Evolutionary conservation across 2,888 invertebrate genomes (phyloP), one percentile per base, ranked within the genome.

Genomic region (Hypena proboscidalis): DNA sequence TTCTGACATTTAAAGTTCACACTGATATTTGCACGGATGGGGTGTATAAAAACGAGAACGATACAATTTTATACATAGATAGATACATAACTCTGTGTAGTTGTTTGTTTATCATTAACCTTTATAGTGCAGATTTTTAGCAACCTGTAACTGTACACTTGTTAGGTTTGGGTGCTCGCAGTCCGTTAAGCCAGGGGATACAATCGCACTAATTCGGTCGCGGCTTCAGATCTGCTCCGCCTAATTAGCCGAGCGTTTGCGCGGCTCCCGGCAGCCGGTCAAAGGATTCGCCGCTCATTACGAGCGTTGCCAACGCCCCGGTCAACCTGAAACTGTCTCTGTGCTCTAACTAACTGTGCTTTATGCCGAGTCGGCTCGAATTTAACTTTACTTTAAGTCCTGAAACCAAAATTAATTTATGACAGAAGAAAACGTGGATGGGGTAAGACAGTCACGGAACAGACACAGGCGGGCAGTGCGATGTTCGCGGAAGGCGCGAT

Each of bases 201-300:
- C 80, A 84, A 83, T 85, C 70, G 80, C 77, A 78, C 81, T 87
- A 86, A 88, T 86, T 85, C 77, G 68, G 82, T 70, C 78, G 84
- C 70, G 86, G 87, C 83, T 85, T 82, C 76, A 83, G 83, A 86
- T 86, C 77, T 79, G 74, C 77, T 75, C 76, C 74, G 85, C 82
- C 83, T 90, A 90, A 90, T 90, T 90, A 90, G 83, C 80, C 70
- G 77, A 73, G 78, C 83, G 80, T 84, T 87, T 80, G 80, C 77
- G 61, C 72, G 68, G 62, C 66, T 70, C 69, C 64, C 64, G 75
- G 74, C 83, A 78, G 74, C 79, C 80, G 83, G 83, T 88, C 90
- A 90, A 90, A 90, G 89, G 86, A 85, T 85, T 80, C 77, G 75
- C 80, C 76, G 83, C 88, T 90, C 88, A 86, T 89, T 89, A 89